phyloP scores from a whole-genome alignment of 2,888 invertebrate species.

The Stenodema calcarata region DNA sequence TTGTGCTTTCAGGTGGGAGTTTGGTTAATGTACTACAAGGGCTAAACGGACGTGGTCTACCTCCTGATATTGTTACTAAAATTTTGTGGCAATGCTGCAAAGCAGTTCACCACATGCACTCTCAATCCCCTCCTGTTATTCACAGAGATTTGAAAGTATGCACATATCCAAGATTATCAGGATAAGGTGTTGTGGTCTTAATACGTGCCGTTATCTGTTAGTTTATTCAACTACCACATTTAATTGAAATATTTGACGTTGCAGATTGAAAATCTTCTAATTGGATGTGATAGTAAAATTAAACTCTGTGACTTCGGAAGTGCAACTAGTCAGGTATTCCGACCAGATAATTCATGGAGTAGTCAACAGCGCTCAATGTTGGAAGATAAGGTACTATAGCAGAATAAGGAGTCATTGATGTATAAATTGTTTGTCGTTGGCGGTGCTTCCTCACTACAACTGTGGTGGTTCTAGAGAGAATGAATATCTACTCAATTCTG shows the following conservation, averaged over 20 bases:
- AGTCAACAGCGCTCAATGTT: constrained; percentile 87
- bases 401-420: too few relatives aligned
- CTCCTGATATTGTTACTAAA: constrained; percentile 74
- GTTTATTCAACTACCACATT: not conserved
- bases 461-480: too few relatives aligned
- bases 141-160: constrained; percentile 85
- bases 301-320: constrained; percentile 99
- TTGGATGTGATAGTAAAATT: constrained; percentile 82
- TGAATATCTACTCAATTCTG: too few relatives aligned
- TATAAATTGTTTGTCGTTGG: too few relatives aligned
- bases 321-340: constrained; percentile 80
- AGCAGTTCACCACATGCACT: constrained; percentile 93
- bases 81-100: constrained; percentile 90
- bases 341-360: constrained; percentile 90
- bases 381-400: constrained; percentile 94
- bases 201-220: not conserved
- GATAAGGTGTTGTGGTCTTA: not conserved
- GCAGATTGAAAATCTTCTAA: constrained; percentile 88
- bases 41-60: constrained; percentile 68
- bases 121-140: constrained; percentile 81
- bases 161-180: not conserved
- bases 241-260: constrained; percentile 52
- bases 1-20: constrained; percentile 65
- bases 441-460: too few relatives aligned
- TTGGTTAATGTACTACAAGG: constrained; percentile 72